Base-by-base conservation (phyloP, 1,140 invertebrate genomes). In the Lysiphlebus fabarum region DNA sequence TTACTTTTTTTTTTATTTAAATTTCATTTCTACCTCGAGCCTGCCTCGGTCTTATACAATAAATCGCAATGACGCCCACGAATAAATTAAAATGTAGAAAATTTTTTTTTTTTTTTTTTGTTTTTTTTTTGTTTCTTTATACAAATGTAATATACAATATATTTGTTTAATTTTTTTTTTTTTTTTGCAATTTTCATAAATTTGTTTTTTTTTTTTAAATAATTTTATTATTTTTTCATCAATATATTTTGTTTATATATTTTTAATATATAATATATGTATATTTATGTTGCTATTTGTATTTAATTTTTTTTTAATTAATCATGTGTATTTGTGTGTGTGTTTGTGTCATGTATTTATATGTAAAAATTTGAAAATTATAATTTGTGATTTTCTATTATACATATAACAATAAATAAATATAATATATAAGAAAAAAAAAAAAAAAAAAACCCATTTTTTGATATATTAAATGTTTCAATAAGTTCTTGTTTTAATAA, bases 101-200 rank as follows among this genome's bases (percentile, higher is more conserved):
- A 63, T 43, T 55, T 26, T 49, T 48, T 74, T 74, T 75, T 62
- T 73, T 42, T 56, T n/a, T 33, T 10, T 34, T 9, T 53, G 6
- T 51, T 12, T 58, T 58, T 51, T 11, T 37, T 56, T 73, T 75
- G 73, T 60, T 70, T 70, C 75, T 78, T 79, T 78, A 78, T 78
- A 78, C 76, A 78, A 77, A 77, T 72, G 66, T 76, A 78, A 78
- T 78, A 78, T 79, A 79, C 76, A 79, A 48, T 65, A 65, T 50
- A 57, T 59, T 45, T 17, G 17, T 67, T 43, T 67, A 61, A 36
- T 44, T 45, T 53, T 57, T 58, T 43, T 44, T 47, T 45, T 33
- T 40, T 51, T 10, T 42, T 50, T 58, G 26, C 0, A 50, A 40
- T 38, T 41, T 38, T 41, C 14, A 50, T 42, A 7, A 14, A 43